phyloP scores from a whole-genome alignment of 30 jellyfish, hydroid and myxozoan genomes.

The Hydra vulgaris region DNA sequence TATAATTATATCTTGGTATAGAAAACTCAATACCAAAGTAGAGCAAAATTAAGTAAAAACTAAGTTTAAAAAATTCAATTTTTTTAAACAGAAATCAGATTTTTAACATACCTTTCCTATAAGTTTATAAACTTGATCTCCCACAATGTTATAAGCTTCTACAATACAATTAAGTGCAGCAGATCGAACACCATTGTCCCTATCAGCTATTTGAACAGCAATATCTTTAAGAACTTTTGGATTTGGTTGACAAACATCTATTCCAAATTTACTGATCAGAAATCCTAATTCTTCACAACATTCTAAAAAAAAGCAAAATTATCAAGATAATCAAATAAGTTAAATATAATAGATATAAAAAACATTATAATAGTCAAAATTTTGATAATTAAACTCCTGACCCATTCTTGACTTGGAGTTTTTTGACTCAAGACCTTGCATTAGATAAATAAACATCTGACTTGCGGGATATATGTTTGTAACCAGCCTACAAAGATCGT shows the following conservation, averaged over 20 bases:
- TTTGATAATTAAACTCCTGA: no score
- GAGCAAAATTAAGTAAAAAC: no score
- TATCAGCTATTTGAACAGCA: constrained; percentile 83
- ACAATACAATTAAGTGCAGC: constrained; percentile 89
- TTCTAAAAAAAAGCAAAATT: constrained; percentile 26
- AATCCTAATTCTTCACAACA: constrained; percentile 76
- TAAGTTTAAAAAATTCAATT: no score
- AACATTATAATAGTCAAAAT: no score
- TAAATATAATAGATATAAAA: no score
- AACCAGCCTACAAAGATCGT: constrained; percentile 37
- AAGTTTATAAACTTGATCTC: constrained; percentile 59
- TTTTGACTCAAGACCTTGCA: constrained; percentile 74
- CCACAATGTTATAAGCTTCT: constrained; percentile 70
- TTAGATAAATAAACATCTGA: constrained; percentile 46
- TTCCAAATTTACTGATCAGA: constrained; percentile 54
- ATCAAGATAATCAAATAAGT: no score
- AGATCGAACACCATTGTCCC: constrained; percentile 94
- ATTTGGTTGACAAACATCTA: constrained; percentile 78
- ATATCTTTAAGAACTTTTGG: constrained; percentile 74
- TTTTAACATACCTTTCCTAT: constrained; percentile 88
- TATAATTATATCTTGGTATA: no score
- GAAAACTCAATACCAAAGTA: no score
- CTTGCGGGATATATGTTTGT: constrained; percentile 72
- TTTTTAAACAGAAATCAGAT: no score
- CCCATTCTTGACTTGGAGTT: constrained; percentile 89